Base-by-base conservation (phyloP, 2,113 vertebrate species). In the Pollachius pollachius region DNA sequence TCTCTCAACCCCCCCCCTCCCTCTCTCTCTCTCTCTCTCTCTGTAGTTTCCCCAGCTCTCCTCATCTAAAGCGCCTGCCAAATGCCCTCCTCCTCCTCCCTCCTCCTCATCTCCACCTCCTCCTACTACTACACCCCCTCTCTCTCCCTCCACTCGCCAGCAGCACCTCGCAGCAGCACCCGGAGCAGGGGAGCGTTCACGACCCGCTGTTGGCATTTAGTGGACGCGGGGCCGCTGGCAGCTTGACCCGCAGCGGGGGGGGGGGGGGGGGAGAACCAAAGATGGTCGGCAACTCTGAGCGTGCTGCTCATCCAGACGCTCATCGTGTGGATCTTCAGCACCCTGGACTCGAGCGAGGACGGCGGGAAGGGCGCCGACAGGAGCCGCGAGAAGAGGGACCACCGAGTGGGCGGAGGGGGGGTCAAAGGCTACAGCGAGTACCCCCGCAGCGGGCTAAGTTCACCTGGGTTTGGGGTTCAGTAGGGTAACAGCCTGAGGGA, bases 321-420 rank as follows among this genome's bases (percentile, higher is more conserved):
- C 77, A 88, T 97, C 77, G 94, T 96, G 81, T 98, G 96, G 96
- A 98, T 96, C 94, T 97, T 98, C 93, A 95, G 93, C 91, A 96
- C 92, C 90, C 89, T 98, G 72, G 96, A 98, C 88, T 91, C 91
- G 37, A 91, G 87, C 71, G 93, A 92, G 52, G 89, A 91, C 83
- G 90, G 89, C 73, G 85, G 83, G 75, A 78, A 81, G 11, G 81
- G 75, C 37, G 68, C 68, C 56, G 70, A 70, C 73, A 71, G 78
- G 27, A 86, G 84, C 79, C 89, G 93, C 41, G 92, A 91, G 84
- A 94, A 91, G 71, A 84, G 92, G 74, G 91, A n/a, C n/a, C n/a
- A 90, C 73, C 82, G 86, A 67, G 78, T 74, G n/a, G n/a, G n/a
- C 80, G 90, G 59, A 7, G 37, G 76, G 54, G 73, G 80, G 83